Base-by-base conservation (phyloP, 2,888 invertebrate genomes). In the Hirtodrosophila cameraria region DNA sequence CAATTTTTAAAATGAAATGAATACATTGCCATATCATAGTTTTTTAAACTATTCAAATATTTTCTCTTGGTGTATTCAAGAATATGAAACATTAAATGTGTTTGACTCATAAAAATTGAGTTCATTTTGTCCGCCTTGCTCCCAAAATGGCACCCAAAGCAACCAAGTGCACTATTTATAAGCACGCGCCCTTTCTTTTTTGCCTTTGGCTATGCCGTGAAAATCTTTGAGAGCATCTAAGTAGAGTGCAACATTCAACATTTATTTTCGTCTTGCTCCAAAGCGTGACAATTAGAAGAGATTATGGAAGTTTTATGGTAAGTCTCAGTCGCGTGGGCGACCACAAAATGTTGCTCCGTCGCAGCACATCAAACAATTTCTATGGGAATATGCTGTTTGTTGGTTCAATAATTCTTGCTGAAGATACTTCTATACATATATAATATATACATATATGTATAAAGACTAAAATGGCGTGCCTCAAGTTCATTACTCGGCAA, bases 281-380 rank as follows among this genome's bases (percentile, higher is more conserved):
- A 71, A 59, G 85, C 81, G 86, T 86, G 86, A 82, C 86, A 82
- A 82, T 82, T 86, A 81, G 60, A 69, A 59, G 76, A 86, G 81
- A 72, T 84, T 86, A 81, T 84, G 62, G 62, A 55, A 69, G 75
- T 81, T 71, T 71, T 68, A 59, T 61, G 75, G 50, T 41, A 49
- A 50, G 43, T 49, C 41, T 46, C 42, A 60, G 52, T 45, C 60
- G 86, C 80, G 76, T 83, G 80, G 73, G 86, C 84, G 86, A 75
- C 79, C 86, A 49, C 85, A 78, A 83, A n/a, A 83, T 31, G 71
- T 59, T 45, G 53, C 3, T 20, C 57, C 53, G 18, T 8, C 20
- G 11, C 18, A 43, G 25, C 27, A 43, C 28, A 31, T 2, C 30
- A 30, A 28, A 28, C 5, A 25, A n/a, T 12, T 25, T 9, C 27